Evolutionary conservation across 2,113 vertebrate species (phyloP).

Genomic region (Rhipidura dahli): DNA sequence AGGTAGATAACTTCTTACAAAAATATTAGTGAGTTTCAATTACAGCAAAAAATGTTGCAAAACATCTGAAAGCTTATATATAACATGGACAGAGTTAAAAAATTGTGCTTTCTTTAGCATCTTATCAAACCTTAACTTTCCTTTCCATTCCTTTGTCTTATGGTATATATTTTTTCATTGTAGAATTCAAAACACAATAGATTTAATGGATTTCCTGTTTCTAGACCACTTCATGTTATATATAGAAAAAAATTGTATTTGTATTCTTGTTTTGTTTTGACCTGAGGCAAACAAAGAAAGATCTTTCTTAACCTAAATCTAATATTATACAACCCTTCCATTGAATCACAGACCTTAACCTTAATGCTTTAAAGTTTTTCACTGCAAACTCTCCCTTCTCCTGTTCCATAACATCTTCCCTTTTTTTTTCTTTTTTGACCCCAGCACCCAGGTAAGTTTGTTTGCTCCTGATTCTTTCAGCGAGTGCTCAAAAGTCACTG

Average conservation of each 20-base stretch:
- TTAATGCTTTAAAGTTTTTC: not conserved
- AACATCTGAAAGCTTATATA: not conserved
- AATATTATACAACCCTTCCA: not conserved
- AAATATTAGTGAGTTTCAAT: not conserved
- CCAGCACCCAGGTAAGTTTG: not conserved
- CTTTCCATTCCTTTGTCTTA: not conserved
- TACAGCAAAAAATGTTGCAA: not conserved
- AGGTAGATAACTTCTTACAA: not conserved
- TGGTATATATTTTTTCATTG: not conserved
- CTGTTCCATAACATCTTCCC: not conserved
- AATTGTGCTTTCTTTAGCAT: not conserved
- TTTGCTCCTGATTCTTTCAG: not conserved
- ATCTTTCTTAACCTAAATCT: not conserved
- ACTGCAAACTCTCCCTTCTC: not conserved
- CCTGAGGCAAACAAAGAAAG: not conserved
- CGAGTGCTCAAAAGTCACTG: not conserved
- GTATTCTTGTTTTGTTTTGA: not conserved
- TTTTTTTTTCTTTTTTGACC: not conserved
- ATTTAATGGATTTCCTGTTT: slow-evolving; percentile 12
- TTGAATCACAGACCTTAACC: not conserved
- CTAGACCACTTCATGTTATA: not conserved
- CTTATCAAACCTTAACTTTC: not conserved
- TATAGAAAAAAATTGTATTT: not conserved
- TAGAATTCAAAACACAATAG: not conserved
- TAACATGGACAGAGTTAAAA: not conserved